Percentiles rank a stretch among this genome's conserved stretches.
Evolutionary conservation across 2,888 invertebrate species (phyloP).

Genomic region (Latrodectus hesperus): DNA sequence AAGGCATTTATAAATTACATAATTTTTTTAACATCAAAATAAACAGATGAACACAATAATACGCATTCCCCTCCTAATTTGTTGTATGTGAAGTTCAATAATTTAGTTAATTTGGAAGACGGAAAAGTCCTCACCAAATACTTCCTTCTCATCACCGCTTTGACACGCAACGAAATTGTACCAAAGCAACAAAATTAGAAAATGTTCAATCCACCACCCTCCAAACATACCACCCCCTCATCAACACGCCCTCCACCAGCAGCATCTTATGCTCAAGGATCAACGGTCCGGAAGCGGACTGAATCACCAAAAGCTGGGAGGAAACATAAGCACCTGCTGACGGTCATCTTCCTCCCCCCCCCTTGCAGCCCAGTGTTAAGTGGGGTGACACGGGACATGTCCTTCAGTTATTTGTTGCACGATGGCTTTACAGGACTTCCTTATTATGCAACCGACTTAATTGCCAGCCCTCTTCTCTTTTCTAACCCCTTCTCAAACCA

Average conservation of each 20-base stretch:
- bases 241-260: not conserved
- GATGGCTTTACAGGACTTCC: conserved; percentile 28
- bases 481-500: not conserved
- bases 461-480: not conserved
- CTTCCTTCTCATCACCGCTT: not conserved
- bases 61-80: not conserved
- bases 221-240: not conserved
- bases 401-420: conserved; percentile 25
- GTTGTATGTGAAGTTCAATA: not conserved
- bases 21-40: too few relatives aligned
- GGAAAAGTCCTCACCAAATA: not conserved
- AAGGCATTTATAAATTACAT: too few relatives aligned
- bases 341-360: not conserved
- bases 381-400: not conserved
- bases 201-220: not conserved
- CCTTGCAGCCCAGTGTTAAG: not conserved
- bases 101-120: not conserved
- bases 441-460: conserved; percentile 15
- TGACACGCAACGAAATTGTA: not conserved
- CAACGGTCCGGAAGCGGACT: conserved; percentile 6
- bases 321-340: conserved; percentile 21
- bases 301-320: not conserved
- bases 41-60: not conserved
- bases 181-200: not conserved
- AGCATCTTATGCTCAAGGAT: not conserved